phyloP scores from a whole-genome alignment of 2,888 invertebrate species.

The Meteorus colon region DNA sequence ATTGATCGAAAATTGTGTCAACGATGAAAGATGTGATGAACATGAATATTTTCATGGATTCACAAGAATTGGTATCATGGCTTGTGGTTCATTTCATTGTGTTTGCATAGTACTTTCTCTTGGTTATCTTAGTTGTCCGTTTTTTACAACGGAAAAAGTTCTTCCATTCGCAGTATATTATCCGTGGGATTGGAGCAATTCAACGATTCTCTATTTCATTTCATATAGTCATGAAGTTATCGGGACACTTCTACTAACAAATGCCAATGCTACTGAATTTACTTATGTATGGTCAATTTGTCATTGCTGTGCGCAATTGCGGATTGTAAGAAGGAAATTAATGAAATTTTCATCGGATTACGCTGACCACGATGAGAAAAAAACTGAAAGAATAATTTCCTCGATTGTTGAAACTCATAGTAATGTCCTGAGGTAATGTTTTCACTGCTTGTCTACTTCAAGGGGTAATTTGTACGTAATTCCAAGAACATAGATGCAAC shows the following conservation, averaged over 20 bases:
- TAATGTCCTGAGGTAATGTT: conserved; percentile 46
- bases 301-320: conserved; percentile 49
- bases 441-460: too few relatives aligned
- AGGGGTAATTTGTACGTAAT: too few relatives aligned
- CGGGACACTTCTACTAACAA: conserved; percentile 41
- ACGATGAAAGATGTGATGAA: conserved; percentile 40
- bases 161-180: conserved; percentile 49
- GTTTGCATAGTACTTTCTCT: conserved; percentile 43
- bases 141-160: conserved; percentile 21
- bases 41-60: conserved; percentile 44
- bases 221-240: conserved; percentile 44
- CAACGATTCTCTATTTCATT: conserved; percentile 43
- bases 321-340: conserved; percentile 38
- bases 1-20: conserved; percentile 43
- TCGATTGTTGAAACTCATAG: conserved; percentile 44
- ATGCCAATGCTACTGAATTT: conserved; percentile 48
- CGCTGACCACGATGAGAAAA: not conserved
- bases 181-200: conserved; percentile 47
- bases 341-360: not conserved
- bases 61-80: conserved; percentile 39
- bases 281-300: conserved; percentile 49
- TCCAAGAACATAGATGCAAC: not conserved
- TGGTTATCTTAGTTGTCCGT: conserved; percentile 45
- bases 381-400: conserved; percentile 34
- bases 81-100: conserved; percentile 45